phyloP scores from a whole-genome alignment of 2,888 invertebrate species.

The Priocnemis perturbator region DNA sequence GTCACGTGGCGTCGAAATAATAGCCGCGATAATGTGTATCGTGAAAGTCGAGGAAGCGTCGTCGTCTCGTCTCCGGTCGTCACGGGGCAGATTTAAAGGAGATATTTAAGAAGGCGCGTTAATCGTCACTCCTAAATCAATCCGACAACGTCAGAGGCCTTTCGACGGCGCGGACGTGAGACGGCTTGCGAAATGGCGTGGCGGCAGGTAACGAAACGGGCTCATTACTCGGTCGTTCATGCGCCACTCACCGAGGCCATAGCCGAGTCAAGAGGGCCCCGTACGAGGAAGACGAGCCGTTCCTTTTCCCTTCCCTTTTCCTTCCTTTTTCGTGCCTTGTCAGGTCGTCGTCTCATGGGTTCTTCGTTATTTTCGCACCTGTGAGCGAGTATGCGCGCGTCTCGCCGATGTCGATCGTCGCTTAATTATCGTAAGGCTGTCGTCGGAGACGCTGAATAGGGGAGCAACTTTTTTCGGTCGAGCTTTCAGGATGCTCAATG shows the following conservation, averaged over 20 bases:
- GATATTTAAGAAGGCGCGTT: slow-evolving; percentile 9
- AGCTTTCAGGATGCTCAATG: too few relatives aligned
- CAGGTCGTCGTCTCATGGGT: not conserved
- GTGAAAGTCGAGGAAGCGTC: too few relatives aligned
- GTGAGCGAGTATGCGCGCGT: too few relatives aligned
- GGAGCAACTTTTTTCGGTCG: too few relatives aligned
- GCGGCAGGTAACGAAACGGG: slow-evolving; percentile 54
- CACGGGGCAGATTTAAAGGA: too few relatives aligned
- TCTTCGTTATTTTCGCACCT: too few relatives aligned
- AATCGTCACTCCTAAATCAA: slow-evolving; percentile 50
- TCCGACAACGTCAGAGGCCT: slow-evolving; percentile 37
- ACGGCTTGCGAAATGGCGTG: slow-evolving; percentile 35
- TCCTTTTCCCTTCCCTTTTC: slow-evolving; percentile 7
- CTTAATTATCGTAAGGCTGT: too few relatives aligned
- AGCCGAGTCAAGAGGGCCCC: not conserved
- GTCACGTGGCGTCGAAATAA: too few relatives aligned
- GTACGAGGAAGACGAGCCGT: not conserved
- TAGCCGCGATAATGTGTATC: too few relatives aligned
- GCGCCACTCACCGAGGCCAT: not conserved
- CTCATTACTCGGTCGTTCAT: slow-evolving; percentile 47
- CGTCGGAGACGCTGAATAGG: too few relatives aligned
- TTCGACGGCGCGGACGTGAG: slow-evolving; percentile 50
- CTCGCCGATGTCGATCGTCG: too few relatives aligned
- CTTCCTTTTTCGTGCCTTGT: slow-evolving; percentile 19
- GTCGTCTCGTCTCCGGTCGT: too few relatives aligned